Conservation (phyloP, 2,888 invertebrate genomes). For the Meandrusa payeni region DNA sequence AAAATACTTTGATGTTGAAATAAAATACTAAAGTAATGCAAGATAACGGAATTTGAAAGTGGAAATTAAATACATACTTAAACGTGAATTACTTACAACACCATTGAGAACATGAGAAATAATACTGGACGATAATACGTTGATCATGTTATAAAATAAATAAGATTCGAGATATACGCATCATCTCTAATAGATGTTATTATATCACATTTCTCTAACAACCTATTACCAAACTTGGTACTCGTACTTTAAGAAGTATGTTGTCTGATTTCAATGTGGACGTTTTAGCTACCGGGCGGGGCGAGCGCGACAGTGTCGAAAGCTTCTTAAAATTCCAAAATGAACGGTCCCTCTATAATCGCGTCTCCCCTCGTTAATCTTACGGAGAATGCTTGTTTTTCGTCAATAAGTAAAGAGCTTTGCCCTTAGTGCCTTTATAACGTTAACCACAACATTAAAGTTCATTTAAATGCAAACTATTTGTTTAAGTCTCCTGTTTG, state of each 20-base stretch:
- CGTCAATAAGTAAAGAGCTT: conserved; percentile 10
- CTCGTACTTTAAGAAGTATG: conserved; percentile 47
- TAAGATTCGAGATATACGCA: conserved; percentile 27
- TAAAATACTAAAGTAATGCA: too few species aligned
- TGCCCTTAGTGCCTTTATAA: background rate
- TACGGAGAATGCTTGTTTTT: conserved; percentile 33
- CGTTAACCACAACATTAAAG: background rate
- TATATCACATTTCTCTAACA: conserved; percentile 47
- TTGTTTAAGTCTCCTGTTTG: background rate
- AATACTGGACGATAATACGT: too few species aligned
- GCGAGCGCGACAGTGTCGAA: conserved; percentile 34
- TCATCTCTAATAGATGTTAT: conserved; percentile 37
- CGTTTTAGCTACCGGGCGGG: conserved; percentile 49
- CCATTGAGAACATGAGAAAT: background rate
- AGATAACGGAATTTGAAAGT: too few species aligned
- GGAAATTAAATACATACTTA: conserved; percentile 22
- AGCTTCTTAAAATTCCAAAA: conserved; percentile 45
- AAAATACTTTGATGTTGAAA: too few species aligned
- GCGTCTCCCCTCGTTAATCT: conserved; percentile 40
- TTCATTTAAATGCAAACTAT: background rate
- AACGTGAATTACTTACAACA: background rate
- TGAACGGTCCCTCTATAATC: conserved; percentile 38
- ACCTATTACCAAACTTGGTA: conserved; percentile 41
- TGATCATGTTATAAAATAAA: conserved; percentile 2
- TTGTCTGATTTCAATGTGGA: conserved; percentile 45